A percentile compares a stretch with the other conserved stretches of the same genome.
Conservation (phyloP, 1,140 invertebrate genomes). For the Ceratitis capitata region DNA sequence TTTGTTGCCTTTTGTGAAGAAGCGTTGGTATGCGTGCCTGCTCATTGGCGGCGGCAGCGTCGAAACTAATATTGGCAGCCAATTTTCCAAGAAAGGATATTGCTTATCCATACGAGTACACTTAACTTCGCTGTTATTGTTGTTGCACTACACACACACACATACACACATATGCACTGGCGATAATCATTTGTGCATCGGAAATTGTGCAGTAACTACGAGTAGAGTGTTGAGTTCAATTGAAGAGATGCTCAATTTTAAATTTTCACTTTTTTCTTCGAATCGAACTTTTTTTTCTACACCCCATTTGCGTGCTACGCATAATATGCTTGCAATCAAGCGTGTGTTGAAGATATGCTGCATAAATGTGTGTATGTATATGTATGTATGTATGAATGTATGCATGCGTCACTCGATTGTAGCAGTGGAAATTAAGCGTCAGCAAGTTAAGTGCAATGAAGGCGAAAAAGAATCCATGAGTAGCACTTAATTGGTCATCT, state of each 20-base stretch:
- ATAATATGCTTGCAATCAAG: not conserved
- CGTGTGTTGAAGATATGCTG: not conserved
- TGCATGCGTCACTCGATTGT: not conserved
- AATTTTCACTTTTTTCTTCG: not conserved
- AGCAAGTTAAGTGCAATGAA: not conserved
- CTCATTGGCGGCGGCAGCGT: not conserved
- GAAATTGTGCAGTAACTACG: not conserved
- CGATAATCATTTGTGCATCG: not conserved
- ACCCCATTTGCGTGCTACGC: not conserved
- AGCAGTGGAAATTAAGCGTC: not conserved
- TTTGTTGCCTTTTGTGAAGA: not conserved
- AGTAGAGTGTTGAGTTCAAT: no score
- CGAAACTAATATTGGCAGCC: not conserved
- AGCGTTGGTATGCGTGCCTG: not conserved
- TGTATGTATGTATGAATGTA: not conserved
- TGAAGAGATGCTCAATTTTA: not conserved
- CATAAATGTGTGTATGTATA: not conserved
- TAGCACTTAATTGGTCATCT: not conserved
- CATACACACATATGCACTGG: not conserved
- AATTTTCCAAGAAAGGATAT: not conserved
- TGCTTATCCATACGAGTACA: not conserved
- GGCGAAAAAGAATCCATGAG: constrained; percentile 5
- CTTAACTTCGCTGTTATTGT: not conserved
- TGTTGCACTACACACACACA: not conserved
- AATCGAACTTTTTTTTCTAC: not conserved